Evolutionary conservation across 2,888 invertebrate genomes (phyloP), one percentile per base, ranked within the genome.

Genomic region (Caenorhabditis sp.): DNA sequence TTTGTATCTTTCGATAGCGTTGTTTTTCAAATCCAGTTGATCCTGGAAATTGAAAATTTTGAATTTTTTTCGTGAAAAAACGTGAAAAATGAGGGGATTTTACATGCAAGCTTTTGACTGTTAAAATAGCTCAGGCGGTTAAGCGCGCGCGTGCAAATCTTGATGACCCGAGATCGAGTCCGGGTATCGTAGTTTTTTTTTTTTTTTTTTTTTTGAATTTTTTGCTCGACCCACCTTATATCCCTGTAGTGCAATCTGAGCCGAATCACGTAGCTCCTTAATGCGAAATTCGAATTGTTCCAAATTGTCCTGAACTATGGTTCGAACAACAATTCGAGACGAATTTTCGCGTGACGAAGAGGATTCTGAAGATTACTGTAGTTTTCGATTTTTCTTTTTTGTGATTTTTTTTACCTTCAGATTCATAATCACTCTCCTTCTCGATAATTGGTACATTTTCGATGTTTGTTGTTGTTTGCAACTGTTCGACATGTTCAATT

Each of bases 1-100:
- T 24, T 75, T 71, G 67, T 85, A 86, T 58, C 77, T 75, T 23
- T 78, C 78, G 17, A 86, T 74, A 10, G 83, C 80, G 1, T 62
- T 54, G 17, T 86, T 84, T 51, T 83, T 84, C 31, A 80, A 74
- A 21, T 69, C 67, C 37, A 86, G 59, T 74, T 86, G 86, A 31
- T 83, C 84, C 76, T 31, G 10, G 24, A 57, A 17, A 17, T 24
- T 17, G 14, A 57, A 57, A 57, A 26, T 6, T 57, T 27, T 27
- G 26, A 57, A 6, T 57, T 57, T 57, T 57, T 57, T 26, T 10
- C 12, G 12, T n/a, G 55, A n/a, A n/a, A 31, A 31, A 31, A 31
- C 31, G 31, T 31, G 31, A 31, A 31, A 31, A 31, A 31, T 31
- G 31, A 31, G 31, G 31, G 10, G 10, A 31, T 31, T 31, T 6